Percentiles rank a stretch among this genome's conserved stretches.
phyloP scores from a whole-genome alignment of 2,888 invertebrate species.

The Molorchus minor region DNA sequence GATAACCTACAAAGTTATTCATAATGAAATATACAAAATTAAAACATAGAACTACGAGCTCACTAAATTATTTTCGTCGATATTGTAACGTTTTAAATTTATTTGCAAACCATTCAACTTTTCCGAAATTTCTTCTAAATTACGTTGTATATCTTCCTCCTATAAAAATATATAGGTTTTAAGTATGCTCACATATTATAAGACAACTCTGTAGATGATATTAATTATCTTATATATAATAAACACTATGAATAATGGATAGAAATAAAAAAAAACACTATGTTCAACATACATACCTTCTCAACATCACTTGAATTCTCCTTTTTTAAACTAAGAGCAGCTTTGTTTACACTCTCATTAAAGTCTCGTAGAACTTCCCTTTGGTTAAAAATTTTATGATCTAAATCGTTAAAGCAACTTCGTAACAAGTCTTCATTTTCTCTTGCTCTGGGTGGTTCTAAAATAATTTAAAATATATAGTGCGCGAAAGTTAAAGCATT shows the following conservation, averaged over 20 bases:
- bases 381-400: constrained; percentile 36
- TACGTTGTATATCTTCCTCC: constrained; percentile 28
- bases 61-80: constrained; percentile 27
- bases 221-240: too few species aligned
- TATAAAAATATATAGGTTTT: too few species aligned
- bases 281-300: too few species aligned
- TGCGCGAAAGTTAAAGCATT: too few species aligned
- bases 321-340: constrained; percentile 9
- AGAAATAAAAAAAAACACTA: too few species aligned
- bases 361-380: constrained; percentile 37
- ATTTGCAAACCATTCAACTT: constrained; percentile 26
- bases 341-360: constrained; percentile 19
- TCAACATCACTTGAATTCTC: constrained; percentile 4
- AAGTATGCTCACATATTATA: too few species aligned
- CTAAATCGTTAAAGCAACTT: constrained; percentile 47
- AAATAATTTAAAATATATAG: too few species aligned
- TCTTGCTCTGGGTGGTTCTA: too few species aligned
- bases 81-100: constrained; percentile 20
- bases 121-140: constrained; percentile 26
- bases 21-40: too few species aligned
- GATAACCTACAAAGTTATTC: constrained; percentile 44
- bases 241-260: too few species aligned
- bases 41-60: too few species aligned
- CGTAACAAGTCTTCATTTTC: constrained; percentile 37
- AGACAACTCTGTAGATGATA: too few species aligned